Percentiles rank a stretch among this genome's conserved stretches.
phyloP scores from a whole-genome alignment of 2,113 vertebrate species.

The Epinephelus cyanopodus region DNA sequence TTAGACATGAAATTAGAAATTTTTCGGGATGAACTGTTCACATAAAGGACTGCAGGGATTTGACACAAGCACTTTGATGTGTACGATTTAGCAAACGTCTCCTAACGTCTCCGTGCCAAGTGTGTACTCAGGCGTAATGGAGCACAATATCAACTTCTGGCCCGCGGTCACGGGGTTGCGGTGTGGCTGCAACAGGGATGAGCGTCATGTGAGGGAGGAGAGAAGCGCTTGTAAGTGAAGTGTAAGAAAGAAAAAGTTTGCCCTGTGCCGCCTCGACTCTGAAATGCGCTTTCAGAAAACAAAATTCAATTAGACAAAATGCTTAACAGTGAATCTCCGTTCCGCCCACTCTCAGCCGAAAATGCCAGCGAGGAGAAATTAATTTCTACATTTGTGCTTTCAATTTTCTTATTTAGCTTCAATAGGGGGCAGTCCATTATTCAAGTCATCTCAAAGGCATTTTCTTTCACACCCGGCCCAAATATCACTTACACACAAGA shows the following conservation, averaged over 20 bases:
- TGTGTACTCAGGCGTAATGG: constrained; percentile 28
- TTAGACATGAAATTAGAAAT: constrained; percentile 73
- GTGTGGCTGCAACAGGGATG: not conserved
- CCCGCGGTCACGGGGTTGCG: constrained; percentile 21
- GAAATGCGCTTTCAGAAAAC: constrained; percentile 29
- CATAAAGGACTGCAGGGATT: constrained; percentile 57
- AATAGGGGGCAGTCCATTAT: constrained; percentile 49
- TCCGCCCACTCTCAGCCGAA: constrained; percentile 27
- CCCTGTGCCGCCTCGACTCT: not conserved
- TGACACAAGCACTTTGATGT: constrained; percentile 44
- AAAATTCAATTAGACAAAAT: constrained; percentile 67
- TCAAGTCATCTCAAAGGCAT: constrained; percentile 59
- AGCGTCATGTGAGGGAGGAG: constrained; percentile 6
- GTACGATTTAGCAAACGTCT: constrained; percentile 35
- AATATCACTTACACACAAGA: constrained; percentile 72
- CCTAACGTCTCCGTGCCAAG: constrained; percentile 37
- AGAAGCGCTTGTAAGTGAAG: not conserved
- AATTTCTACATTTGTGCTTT: constrained; percentile 68
- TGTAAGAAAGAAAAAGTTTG: constrained; percentile 18
- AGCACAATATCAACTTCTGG: constrained; percentile 47
- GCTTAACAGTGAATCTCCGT: constrained; percentile 59
- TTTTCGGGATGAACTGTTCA: constrained; percentile 58
- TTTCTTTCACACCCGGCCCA: constrained; percentile 42
- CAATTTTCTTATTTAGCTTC: constrained; percentile 70
- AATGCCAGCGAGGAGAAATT: constrained; percentile 50